Evolutionary conservation across 2,888 invertebrate genomes (phyloP), one percentile per base, ranked within the genome.

Genomic region (Dichetophora obliterata): DNA sequence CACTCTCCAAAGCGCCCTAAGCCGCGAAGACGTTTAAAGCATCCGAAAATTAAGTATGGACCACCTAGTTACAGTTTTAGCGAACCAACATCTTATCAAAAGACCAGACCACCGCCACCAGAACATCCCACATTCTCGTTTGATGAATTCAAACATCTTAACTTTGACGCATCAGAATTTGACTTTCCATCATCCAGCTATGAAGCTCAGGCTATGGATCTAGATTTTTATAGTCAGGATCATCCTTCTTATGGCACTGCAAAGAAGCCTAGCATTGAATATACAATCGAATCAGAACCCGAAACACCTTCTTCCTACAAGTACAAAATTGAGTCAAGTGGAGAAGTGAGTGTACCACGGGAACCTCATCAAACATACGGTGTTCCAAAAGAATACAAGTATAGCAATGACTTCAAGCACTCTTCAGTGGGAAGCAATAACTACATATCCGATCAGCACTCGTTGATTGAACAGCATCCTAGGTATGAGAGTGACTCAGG

Each of bases 171-270:
- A 2, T 70, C 83, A 3, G 86, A 87, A 70, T 86, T 86, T 24
- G 81, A 85, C 66, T 80, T 87, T 9, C 86, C 88, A 3, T 78
- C 84, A 3, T 82, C 86, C 0, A 86, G 84, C 24, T 88, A 88
- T 77, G 88, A 88, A 76, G 82, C 82, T 0, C 85, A 87, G 76
- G 80, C 84, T 14, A 88, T 88, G 85, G 85, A 87, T 63, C 80
- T 88, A 11, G 85, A 88, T 73, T 84, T 88, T 3, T 89, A 88
- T 59, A 82, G 83, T 27, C 82, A 85, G 1, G 78, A 77, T 11
- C 82, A 82, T 16, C 74, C 78, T 34, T 75, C 82, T 0, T 82
- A 85, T 37, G 79, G 84, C 0, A 81, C 84, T 2, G 82, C 85
- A 48, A 86, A 86, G 77, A 77, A 81, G 57, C 81, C 84, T 9